These are phyloP conservation scores for Microcebus griseorufus DNA, from an alignment of 2,113 vertebrate genomes.

Conservation along the genomic window DNA sequence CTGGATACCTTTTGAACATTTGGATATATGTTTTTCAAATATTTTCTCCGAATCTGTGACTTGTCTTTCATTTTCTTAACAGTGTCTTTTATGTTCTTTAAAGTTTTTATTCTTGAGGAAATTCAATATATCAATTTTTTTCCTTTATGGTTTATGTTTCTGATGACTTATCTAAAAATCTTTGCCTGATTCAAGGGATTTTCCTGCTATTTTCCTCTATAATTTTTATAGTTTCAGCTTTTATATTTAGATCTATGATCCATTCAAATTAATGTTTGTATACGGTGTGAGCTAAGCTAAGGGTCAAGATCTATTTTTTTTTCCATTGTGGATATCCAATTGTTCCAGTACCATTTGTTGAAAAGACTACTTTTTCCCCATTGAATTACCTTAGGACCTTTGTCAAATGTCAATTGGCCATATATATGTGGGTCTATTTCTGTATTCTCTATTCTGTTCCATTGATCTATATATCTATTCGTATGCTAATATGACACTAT, in stretches of 20 bases:
- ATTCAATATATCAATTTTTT: background rate
- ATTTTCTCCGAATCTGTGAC: background rate
- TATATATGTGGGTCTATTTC: background rate
- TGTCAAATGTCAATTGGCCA: background rate
- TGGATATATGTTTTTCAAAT: background rate
- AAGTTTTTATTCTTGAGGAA: background rate
- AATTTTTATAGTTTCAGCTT: too few relatives aligned
- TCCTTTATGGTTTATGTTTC: background rate
- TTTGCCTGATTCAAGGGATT: background rate
- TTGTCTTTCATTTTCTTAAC: background rate
- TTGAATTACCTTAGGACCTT: background rate
- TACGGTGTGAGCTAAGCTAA: background rate
- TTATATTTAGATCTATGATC: too few relatives aligned
- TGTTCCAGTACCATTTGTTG: background rate
- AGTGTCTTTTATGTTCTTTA: background rate
- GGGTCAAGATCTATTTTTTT: background rate
- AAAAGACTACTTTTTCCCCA: background rate
- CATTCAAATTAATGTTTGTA: too few relatives aligned
- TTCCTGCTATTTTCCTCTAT: background rate
- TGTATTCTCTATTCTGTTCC: background rate
- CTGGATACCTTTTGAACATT: too few relatives aligned
- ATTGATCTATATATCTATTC: background rate
- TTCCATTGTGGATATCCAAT: background rate
- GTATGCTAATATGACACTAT: background rate
- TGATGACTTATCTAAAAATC: background rate